Base-by-base conservation (phyloP, 2,113 vertebrate genomes). In the Carlito syrichta region DNA sequence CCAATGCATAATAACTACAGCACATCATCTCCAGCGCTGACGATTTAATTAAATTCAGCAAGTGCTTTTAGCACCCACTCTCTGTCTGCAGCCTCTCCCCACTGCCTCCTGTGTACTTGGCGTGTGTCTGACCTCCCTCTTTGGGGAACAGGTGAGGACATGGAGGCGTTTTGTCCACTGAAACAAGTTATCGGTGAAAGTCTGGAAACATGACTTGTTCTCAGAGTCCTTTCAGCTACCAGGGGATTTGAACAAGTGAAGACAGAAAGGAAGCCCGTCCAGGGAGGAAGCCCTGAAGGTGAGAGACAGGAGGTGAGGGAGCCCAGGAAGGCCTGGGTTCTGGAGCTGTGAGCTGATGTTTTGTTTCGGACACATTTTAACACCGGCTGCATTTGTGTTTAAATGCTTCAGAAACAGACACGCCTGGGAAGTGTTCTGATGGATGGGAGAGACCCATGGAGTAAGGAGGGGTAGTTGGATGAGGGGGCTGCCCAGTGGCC, bases 81-180 rank as follows among this genome's bases (percentile, higher is more conserved):
- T 12, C 27, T 16, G 17, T 48, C 40, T 79, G 43, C 6, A 73
- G 13, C 38, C 9, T 89, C 23, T 94, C 17, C 38, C 6, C 58
- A 40, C 25, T 40, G 48, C 32, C 25, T 3, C 0, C 1, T 40
- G 6, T 32, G 14, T 69, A 58, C 22, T 16, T 45, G 38, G 19
- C 27, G 73, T 3, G 20, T 0, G 0, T 17, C 5, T 48, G 77
- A 63, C 38, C 14, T 84, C 13, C 2, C 1, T 82, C 30, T n/a
- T 87, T 56, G 35, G 43, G 68, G 45, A 76, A 12, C 25, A 2
- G 52, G 45, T 22, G 35, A 77, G 50, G 30, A 86, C 27, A 48
- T 83, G 63, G 43, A 87, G 92, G 19, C 52, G 40, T 78, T 91
- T 90, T 60, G 35, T 85, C 60, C n/a, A 35, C n/a, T 19, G 38